These are phyloP conservation scores for Aix galericulata DNA, from an alignment of 2,113 vertebrate genomes.

Conservation along the genomic window DNA sequence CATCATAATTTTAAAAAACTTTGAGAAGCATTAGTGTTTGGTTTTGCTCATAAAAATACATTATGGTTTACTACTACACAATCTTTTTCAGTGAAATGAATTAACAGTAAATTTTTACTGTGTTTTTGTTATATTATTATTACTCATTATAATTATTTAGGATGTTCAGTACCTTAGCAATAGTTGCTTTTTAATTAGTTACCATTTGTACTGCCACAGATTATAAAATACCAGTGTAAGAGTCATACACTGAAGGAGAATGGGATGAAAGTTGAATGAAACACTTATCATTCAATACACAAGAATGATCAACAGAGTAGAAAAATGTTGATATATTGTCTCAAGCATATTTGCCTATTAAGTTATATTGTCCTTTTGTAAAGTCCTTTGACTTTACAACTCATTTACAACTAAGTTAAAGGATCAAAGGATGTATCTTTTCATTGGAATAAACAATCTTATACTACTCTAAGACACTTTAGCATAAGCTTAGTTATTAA, in stretches of 20 bases:
- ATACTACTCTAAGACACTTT: neutral
- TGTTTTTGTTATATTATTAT: neutral
- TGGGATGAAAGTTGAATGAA: neutral
- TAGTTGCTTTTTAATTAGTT: neutral
- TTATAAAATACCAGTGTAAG: neutral
- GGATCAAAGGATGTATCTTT: neutral
- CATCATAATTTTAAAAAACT: neutral
- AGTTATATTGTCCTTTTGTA: neutral
- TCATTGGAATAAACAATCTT: neutral
- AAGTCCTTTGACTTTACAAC: neutral
- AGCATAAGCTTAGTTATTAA: neutral
- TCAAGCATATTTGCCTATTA: neutral
- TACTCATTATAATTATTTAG: neutral
- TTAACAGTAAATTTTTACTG: slow-evolving; percentile 7
- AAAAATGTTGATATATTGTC: neutral
- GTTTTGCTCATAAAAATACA: neutral
- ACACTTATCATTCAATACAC: neutral
- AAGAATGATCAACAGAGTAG: neutral
- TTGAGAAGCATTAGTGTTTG: neutral
- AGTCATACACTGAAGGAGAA: neutral
- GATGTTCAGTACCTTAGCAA: neutral
- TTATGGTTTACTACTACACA: neutral
- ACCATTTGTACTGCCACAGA: neutral
- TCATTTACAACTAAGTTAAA: neutral
- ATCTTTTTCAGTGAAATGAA: neutral